These are phyloP conservation scores for Mesembrinibis cayennensis DNA, from an alignment of 2,113 vertebrate species.

Conservation along the genomic window DNA sequence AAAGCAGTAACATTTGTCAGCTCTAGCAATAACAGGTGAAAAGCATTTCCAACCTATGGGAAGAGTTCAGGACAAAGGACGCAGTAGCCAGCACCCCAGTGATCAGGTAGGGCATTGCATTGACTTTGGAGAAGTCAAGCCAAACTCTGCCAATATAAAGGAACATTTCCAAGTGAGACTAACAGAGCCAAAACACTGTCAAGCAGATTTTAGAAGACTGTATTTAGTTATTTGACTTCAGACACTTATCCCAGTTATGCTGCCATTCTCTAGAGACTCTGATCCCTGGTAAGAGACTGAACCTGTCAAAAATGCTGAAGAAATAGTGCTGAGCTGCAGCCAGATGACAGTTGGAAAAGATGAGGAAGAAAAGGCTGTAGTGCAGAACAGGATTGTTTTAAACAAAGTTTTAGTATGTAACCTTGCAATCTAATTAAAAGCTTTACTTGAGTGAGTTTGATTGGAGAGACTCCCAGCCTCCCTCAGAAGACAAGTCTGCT, in stretches of 20 bases:
- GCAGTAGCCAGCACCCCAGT: neutral
- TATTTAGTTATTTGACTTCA: neutral
- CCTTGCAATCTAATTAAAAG: neutral
- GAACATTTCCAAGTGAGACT: neutral
- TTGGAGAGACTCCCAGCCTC: neutral
- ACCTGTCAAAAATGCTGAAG: neutral
- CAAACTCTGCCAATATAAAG: neutral
- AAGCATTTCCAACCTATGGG: rapidly evolving
- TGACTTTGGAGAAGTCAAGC: neutral
- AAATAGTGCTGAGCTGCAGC: neutral
- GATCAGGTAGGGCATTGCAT: neutral
- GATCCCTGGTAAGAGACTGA: neutral
- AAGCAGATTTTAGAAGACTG: neutral
- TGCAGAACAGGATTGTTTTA: neutral
- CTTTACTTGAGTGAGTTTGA: neutral
- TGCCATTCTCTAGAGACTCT: neutral
- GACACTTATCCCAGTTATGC: neutral
- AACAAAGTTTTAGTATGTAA: neutral
- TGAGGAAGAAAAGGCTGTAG: neutral
- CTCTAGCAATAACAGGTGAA: neutral
- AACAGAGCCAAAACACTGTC: neutral
- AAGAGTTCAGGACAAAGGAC: neutral
- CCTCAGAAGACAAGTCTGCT: neutral
- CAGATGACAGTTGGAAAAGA: neutral
- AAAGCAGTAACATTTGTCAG: neutral